Conservation (phyloP, 2,113 vertebrate genomes). For the Peromyscus maniculatus region DNA sequence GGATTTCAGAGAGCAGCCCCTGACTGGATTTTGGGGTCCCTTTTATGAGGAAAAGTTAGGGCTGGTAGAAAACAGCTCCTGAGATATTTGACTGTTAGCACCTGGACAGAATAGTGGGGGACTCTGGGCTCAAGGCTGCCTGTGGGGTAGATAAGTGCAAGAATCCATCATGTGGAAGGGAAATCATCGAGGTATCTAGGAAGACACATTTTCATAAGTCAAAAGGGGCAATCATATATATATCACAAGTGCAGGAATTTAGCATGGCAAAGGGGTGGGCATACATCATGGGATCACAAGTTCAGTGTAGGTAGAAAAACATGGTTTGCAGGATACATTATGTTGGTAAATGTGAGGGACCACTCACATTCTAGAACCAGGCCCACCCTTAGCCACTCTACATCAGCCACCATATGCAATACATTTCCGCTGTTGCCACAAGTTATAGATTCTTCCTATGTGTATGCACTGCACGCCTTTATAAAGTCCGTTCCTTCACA, state of each 20-base stretch:
- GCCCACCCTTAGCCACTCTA: not conserved
- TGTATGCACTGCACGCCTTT: not conserved
- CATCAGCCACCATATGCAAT: not conserved
- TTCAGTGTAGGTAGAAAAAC: not conserved
- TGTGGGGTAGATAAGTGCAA: not conserved
- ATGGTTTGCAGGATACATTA: not conserved
- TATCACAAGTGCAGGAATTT: not conserved
- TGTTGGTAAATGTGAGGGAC: not conserved
- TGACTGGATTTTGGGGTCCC: not conserved
- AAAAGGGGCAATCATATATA: not conserved
- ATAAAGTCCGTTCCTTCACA: not conserved
- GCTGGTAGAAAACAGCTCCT: not conserved
- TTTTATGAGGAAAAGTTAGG: not conserved
- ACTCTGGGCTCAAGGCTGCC: not conserved
- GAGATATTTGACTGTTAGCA: not conserved
- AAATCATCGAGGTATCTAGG: not conserved
- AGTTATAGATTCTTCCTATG: not conserved
- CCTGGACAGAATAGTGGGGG: not conserved
- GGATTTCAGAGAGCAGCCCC: not conserved
- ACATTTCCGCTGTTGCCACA: not conserved
- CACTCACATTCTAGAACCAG: not conserved
- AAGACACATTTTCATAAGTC: not conserved
- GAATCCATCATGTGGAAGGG: not conserved
- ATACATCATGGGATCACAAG: not conserved
- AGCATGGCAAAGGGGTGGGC: not conserved